Conservation (phyloP, 2,113 vertebrate genomes). For the Channa argus region DNA sequence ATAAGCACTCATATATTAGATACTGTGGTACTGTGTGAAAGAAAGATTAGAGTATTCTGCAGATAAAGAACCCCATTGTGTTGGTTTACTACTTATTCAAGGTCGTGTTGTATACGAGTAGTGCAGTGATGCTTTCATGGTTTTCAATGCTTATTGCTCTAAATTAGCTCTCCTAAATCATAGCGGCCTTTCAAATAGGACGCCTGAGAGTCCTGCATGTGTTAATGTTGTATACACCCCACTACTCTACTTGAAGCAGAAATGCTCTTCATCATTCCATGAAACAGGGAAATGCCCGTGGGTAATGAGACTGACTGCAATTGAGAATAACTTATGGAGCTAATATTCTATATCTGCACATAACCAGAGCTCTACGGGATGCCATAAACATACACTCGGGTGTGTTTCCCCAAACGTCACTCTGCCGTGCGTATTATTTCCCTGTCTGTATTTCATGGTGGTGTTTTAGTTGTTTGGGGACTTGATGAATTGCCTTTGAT, state of each 20-base stretch:
- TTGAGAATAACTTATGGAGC: constrained; percentile 85
- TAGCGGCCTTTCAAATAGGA: constrained; percentile 71
- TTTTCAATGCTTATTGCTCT: constrained; percentile 86
- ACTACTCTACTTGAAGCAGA: constrained; percentile 67
- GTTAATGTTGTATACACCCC: constrained; percentile 79
- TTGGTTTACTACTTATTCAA: constrained; percentile 84
- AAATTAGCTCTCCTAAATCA: constrained; percentile 87
- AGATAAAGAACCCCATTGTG: constrained; percentile 80
- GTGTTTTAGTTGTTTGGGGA: constrained; percentile 56
- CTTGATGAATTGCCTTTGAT: constrained; percentile 69
- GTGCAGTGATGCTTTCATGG: constrained; percentile 70
- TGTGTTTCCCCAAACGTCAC: constrained; percentile 73
- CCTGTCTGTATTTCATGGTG: constrained; percentile 59
- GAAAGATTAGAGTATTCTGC: constrained; percentile 75
- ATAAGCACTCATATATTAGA: constrained; percentile 73
- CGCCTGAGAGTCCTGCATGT: constrained; percentile 80
- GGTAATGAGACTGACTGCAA: constrained; percentile 83
- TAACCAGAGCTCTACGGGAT: constrained; percentile 70
- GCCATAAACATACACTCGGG: constrained; percentile 78
- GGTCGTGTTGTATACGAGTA: constrained; percentile 73
- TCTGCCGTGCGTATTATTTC: constrained; percentile 68
- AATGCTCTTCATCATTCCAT: constrained; percentile 76
- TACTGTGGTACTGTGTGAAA: constrained; percentile 44
- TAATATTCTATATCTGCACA: constrained; percentile 84
- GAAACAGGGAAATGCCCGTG: constrained; percentile 78